Base-by-base conservation (phyloP, 2,888 invertebrate genomes). In the Cetonia aurata region DNA sequence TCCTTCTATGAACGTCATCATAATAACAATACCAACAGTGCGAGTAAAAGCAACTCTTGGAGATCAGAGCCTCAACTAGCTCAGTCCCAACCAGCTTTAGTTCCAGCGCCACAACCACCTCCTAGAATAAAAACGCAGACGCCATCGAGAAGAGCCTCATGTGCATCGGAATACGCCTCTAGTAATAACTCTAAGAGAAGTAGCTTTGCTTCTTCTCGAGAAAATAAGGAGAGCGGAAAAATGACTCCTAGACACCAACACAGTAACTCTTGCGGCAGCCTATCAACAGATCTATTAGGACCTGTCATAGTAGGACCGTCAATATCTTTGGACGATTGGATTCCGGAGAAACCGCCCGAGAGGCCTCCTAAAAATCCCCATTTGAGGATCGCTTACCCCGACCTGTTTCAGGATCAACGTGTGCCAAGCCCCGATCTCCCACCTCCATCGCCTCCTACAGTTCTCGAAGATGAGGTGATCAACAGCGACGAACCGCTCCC, bases 1-100 rank as follows among this genome's bases (percentile, higher is more conserved):
- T 92, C 92, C 1, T 95, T 93, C 79, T 93, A 94, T 82, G 93
- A 94, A 80, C 86, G 93, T 56, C 93, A 93, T 77, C 89, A 90
- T 72, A 71, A 68, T 13, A 69, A 53, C 31, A 77, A 84, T 77
- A 80, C 72, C 77, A 62, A 17, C 48, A 48, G 50, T 52, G 73
- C 77, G 67, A 79, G 37, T 31, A 67, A 66, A 76, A 71, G 77
- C 74, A 77, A 78, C 77, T 75, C 86, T 10, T 89, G 89, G 89
- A 83, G 88, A 67, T 89, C 89, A 0, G 89, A 89, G 75, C 89
- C 89, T 0, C 88, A 89, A 69, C 79, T 89, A 9, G 85, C 87
- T 0, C 84, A 84, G 75, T 77, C 80, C 33, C 80, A 79, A 70
- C 74, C 77, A 17, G 72, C 78, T 10, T 71, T 77, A 19, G 72